Evolutionary conservation across 2,113 vertebrate species (phyloP), one percentile per base, ranked within the genome.

Genomic region (Calonectris borealis): DNA sequence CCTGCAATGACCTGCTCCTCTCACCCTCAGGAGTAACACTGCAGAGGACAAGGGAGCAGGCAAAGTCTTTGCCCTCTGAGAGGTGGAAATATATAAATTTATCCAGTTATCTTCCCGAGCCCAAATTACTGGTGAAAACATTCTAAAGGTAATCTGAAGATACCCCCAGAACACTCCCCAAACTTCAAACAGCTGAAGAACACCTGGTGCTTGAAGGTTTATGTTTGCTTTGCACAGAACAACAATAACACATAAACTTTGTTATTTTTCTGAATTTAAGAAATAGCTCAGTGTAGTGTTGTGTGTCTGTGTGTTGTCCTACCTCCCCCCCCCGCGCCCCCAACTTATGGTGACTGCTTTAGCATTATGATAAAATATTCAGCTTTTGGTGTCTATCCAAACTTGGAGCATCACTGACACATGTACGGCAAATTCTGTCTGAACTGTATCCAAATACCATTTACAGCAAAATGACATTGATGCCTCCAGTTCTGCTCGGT

Each of bases 291-390:
- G 0, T 16, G 5, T 32, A 65, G 7, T 7, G 11, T 6, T 54
- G 10, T 27, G 25, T 69, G 12, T 61, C 36, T 25, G 10, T 31
- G 31, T 36, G 44, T 69, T 6, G 11, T 8, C 21, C 44, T 17
- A 46, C 31, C 5, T 25, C 13, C 49, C 49, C 49, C 16, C 10
- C 13, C 8, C 42, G 16, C 31, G 4, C 49, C 49, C 49, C 49
- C 49, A 13, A 4, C 5, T 36, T 69, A 42, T 0, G 0, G n/a
- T 4, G 6, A 55, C 7, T 21, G 2, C 38, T 86, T 65, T 2
- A 57, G 4, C 48, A 46, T 61, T 48, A 17, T 12, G 20, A 71
- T 25, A 51, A 84, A 79, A 25, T 7, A 36, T 3, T 82, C 65
- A 54, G 31, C n/a, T 42, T 90, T 60, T 48, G 13, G 12, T 54